phyloP scores from a whole-genome alignment of 2,113 vertebrate species.

The Mustela nigripes region DNA sequence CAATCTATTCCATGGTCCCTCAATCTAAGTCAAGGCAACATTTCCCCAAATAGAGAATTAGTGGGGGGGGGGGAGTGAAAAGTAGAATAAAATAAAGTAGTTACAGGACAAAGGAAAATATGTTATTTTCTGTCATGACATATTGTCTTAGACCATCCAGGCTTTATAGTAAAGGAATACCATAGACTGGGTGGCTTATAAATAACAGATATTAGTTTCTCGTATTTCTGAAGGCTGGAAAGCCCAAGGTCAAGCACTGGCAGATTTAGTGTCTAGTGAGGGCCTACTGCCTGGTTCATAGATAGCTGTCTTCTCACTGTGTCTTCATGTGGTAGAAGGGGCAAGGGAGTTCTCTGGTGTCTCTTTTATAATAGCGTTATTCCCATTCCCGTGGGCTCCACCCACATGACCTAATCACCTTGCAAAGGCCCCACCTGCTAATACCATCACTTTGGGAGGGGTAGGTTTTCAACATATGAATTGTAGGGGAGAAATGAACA shows the following conservation, averaged over 20 bases:
- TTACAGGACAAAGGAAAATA: not conserved
- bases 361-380: not conserved
- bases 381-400: not conserved
- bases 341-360: not conserved
- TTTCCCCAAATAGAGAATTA: not conserved
- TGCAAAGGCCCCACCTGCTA: not conserved
- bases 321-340: not conserved
- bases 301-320: not conserved
- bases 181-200: not conserved
- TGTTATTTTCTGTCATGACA: not conserved
- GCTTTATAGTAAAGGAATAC: not conserved
- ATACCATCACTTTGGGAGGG: not conserved
- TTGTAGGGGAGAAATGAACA: not conserved
- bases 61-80: not conserved
- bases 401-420: not conserved
- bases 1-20: not conserved
- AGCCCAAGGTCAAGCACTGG: not conserved
- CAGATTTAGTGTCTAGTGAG: not conserved
- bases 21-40: not conserved
- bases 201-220: not conserved
- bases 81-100: conserved; percentile 21
- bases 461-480: not conserved
- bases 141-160: not conserved
- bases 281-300: not conserved
- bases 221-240: not conserved